These are phyloP conservation scores for Silurus aristotelis DNA, from an alignment of 2,797 vertebrate species.

Conservation along the genomic window DNA sequence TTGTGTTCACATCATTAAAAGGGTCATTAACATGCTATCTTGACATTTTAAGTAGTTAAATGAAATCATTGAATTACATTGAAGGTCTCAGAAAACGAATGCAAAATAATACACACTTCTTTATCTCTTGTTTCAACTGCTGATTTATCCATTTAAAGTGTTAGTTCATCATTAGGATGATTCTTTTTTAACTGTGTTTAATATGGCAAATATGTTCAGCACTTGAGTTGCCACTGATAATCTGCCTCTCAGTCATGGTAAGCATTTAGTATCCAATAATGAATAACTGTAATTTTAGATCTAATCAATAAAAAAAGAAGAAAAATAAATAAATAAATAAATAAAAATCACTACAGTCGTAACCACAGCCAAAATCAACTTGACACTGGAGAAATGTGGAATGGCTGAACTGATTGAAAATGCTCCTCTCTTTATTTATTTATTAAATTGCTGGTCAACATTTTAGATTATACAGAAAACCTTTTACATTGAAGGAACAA, in stretches of 20 bases:
- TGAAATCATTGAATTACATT: conserved; percentile 18
- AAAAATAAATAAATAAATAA: neutral
- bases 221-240: neutral
- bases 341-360: no score
- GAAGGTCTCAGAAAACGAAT: neutral
- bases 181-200: neutral
- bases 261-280: neutral
- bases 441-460: neutral
- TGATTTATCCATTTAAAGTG: neutral
- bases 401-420: neutral
- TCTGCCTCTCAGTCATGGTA: neutral
- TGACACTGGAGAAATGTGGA: neutral
- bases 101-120: neutral
- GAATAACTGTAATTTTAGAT: neutral
- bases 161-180: neutral
- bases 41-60: conserved; percentile 36
- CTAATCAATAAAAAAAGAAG: neutral
- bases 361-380: neutral
- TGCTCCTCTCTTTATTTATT: neutral
- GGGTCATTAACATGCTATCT: conserved; percentile 29
- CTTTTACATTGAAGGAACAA: neutral
- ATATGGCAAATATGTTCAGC: neutral
- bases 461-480: neutral
- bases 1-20: conserved; percentile 30
- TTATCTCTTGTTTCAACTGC: neutral